Percentiles rank a stretch among this genome's conserved stretches.
phyloP scores from a whole-genome alignment of 2,113 vertebrate genomes.

The Mungos mungo region DNA sequence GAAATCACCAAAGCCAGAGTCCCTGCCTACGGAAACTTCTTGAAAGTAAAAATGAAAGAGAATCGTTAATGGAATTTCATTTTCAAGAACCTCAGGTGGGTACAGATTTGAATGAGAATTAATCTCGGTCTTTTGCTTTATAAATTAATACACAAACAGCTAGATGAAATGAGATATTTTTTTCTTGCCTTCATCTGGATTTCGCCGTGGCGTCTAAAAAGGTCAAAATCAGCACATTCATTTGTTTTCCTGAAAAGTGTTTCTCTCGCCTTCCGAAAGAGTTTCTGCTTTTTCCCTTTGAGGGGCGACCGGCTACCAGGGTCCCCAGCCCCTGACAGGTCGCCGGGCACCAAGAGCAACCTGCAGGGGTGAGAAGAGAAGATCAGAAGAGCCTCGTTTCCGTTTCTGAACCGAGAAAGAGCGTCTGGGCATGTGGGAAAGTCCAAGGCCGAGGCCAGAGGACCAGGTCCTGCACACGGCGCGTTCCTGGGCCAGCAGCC shows the following conservation, averaged over 20 bases:
- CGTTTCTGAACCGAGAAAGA: background rate
- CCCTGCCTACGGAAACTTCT: background rate
- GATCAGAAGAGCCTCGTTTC: accelerated
- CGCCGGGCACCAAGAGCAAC: accelerated
- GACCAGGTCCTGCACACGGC: accelerated
- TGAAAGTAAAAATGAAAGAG: conserved; percentile 10
- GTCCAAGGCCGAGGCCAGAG: background rate
- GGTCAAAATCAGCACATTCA: conserved; percentile 20
- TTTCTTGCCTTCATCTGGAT: background rate
- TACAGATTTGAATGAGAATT: conserved; percentile 15
- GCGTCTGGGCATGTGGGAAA: background rate
- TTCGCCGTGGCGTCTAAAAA: background rate
- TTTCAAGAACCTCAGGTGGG: background rate
- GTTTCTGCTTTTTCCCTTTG: background rate
- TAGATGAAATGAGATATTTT: background rate
- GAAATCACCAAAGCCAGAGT: background rate
- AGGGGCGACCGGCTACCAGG: background rate
- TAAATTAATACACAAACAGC: background rate
- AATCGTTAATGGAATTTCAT: conserved; percentile 23
- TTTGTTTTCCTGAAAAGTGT: background rate
- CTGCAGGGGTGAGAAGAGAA: accelerated
- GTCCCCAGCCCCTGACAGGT: accelerated
- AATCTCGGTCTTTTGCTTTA: conserved; percentile 36
- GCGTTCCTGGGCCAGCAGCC: accelerated
- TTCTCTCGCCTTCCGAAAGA: background rate